These are phyloP conservation scores for Drosophila mimetica DNA, from an alignment of 2,888 invertebrate genomes.

Conservation along the genomic window DNA sequence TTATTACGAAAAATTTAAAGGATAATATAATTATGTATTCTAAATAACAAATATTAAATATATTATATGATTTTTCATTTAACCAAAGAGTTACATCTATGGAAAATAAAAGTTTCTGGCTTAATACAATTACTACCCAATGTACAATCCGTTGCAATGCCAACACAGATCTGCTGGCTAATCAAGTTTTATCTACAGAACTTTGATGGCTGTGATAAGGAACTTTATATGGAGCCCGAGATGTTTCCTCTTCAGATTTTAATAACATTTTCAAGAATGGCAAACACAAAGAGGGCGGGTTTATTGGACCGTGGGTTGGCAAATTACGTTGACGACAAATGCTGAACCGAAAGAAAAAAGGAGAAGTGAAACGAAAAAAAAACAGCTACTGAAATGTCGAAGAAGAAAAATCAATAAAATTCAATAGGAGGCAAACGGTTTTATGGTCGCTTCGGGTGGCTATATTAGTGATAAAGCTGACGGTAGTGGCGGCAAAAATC, in stretches of 20 bases:
- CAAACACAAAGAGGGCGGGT: conserved; percentile 29
- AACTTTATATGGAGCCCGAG: conserved; percentile 23
- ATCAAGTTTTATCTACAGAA: conserved; percentile 34
- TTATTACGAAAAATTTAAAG: no score
- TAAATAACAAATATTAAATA: background rate
- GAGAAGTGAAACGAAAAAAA: conserved; percentile 10
- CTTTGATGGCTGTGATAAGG: conserved; percentile 24
- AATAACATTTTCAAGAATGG: conserved; percentile 42
- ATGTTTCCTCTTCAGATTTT: conserved; percentile 36
- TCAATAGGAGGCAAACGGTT: conserved; percentile 72
- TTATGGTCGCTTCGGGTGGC: conserved; percentile 62
- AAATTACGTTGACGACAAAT: conserved; percentile 73
- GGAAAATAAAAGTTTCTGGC: no score
- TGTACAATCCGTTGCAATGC: background rate
- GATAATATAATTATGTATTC: no score
- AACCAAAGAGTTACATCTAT: no score
- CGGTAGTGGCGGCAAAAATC: conserved; percentile 20
- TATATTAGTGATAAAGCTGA: conserved; percentile 31
- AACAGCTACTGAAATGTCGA: conserved; percentile 42
- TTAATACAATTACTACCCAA: no score
- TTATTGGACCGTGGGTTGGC: conserved; percentile 24
- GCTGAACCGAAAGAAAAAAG: conserved; percentile 28
- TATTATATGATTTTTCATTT: no score
- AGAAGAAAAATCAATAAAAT: conserved; percentile 74
- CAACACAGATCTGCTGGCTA: conserved; percentile 11